Percentiles rank a stretch among this genome's conserved stretches.
Conservation (phyloP, 53 echinoderm and acorn worm genomes). For the Antedon mediterranea region DNA sequence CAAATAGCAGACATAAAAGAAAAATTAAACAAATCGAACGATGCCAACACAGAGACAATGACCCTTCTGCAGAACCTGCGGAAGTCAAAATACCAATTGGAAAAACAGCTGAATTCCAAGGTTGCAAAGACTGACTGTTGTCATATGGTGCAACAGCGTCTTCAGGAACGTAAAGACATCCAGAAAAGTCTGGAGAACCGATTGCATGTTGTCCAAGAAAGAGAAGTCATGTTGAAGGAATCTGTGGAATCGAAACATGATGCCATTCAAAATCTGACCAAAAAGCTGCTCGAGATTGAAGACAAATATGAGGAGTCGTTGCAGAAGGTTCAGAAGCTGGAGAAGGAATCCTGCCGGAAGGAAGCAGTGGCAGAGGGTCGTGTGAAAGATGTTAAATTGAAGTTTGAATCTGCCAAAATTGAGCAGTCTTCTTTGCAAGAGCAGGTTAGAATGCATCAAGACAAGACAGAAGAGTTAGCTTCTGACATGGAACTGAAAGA, state of each 20-base stretch:
- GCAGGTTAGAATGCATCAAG: background rate
- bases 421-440: background rate
- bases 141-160: background rate
- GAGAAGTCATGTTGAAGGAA: constrained; percentile 48
- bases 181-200: constrained; percentile 27
- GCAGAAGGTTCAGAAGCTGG: constrained; percentile 20
- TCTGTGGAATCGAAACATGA: constrained; percentile 53
- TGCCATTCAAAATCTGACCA: constrained; percentile 55
- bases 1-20: constrained; percentile 1
- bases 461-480: background rate
- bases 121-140: background rate
- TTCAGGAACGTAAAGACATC: constrained; percentile 12
- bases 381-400: constrained; percentile 23
- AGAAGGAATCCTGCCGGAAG: constrained; percentile 24
- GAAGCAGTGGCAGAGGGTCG: background rate
- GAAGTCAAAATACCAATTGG: constrained; percentile 1
- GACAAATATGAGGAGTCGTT: constrained; percentile 33
- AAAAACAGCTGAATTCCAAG: background rate
- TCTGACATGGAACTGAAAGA: background rate
- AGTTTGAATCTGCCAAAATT: background rate
- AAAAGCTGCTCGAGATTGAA: constrained; percentile 46
- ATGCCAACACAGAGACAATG: constrained; percentile 7
- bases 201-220: constrained; percentile 33
- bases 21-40: background rate
- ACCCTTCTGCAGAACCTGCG: background rate